Conservation (phyloP, 2,888 invertebrate genomes). For the Coenonympha arcania region DNA sequence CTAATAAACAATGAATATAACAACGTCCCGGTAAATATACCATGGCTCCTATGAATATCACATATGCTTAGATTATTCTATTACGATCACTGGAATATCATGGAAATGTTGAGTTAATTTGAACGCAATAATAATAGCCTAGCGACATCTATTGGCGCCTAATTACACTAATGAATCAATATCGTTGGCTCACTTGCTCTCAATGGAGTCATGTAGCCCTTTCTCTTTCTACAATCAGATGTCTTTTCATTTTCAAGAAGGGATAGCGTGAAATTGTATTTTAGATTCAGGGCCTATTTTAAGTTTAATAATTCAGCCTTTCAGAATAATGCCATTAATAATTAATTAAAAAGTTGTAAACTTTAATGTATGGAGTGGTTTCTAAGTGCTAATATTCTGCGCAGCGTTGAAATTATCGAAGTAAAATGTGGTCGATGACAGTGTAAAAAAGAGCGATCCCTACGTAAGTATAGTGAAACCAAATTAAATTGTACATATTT, state of each 20-base stretch:
- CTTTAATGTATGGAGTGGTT: conserved; percentile 37
- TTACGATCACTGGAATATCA: no score
- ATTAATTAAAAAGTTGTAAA: conserved; percentile 39
- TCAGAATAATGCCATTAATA: conserved; percentile 38
- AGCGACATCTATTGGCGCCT: conserved; percentile 45
- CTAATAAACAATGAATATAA: no score
- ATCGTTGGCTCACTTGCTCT: conserved; percentile 39
- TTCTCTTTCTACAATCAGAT: conserved; percentile 45
- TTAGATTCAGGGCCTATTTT: conserved; percentile 44
- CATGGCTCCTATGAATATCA: no score
- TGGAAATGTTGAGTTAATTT: conserved; percentile 8
- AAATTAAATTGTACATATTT: conserved; percentile 33
- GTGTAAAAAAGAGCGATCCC: conserved; percentile 59
- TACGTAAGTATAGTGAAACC: conserved; percentile 66
- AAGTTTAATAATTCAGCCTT: no score
- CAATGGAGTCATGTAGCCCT: conserved; percentile 12
- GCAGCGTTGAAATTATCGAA: conserved; percentile 48
- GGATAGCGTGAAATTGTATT: conserved; percentile 51
- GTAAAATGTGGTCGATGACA: conserved; percentile 71
- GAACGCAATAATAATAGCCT: conserved; percentile 27
- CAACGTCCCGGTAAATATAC: no score
- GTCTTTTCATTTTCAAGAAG: conserved; percentile 50
- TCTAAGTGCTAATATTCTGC: conserved; percentile 39
- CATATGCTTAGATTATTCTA: no score
- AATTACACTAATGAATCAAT: conserved; percentile 31